These are phyloP conservation scores for Enoplolaimus lenunculus DNA, from an alignment of 2,888 invertebrate genomes.

Conservation along the genomic window DNA sequence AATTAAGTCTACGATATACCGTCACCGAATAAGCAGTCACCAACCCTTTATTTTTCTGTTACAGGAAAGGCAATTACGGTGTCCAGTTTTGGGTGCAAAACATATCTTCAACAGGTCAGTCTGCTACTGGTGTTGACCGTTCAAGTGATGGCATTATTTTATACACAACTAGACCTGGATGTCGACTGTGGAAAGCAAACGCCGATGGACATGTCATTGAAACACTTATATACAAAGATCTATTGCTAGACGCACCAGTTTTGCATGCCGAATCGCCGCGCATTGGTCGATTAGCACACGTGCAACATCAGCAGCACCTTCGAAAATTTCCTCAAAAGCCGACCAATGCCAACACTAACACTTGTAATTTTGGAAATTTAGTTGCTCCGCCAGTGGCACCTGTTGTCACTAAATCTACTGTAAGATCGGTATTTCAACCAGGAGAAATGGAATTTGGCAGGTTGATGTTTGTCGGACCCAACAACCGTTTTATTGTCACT, in stretches of 20 bases:
- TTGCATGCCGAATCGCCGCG: not conserved
- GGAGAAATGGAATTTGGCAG: not conserved
- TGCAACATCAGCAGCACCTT: not conserved
- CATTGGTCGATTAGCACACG: not conserved
- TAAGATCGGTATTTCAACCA: not conserved
- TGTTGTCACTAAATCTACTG: too few species aligned
- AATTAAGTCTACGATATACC: too few species aligned
- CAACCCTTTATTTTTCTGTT: too few species aligned
- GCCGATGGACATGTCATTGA: slow-evolving; percentile 60
- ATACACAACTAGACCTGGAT: slow-evolving; percentile 65
- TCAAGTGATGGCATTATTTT: not conserved
- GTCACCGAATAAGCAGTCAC: too few species aligned
- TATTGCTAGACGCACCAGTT: slow-evolving; percentile 2
- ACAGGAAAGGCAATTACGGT: not conserved
- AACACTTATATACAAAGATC: slow-evolving; percentile 65
- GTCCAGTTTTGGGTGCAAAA: not conserved
- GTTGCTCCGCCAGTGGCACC: not conserved
- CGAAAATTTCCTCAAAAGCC: not conserved
- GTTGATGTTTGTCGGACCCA: not conserved
- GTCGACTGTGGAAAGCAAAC: slow-evolving; percentile 69
- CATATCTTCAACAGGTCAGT: too few species aligned
- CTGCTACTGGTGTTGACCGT: too few species aligned
- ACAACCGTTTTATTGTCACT: not conserved
- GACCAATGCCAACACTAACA: not conserved
- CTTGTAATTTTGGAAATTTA: not conserved